Evolutionary conservation across 2,888 invertebrate species (phyloP), one percentile per base, ranked within the genome.

Genomic region (Oligia fasciuncula): DNA sequence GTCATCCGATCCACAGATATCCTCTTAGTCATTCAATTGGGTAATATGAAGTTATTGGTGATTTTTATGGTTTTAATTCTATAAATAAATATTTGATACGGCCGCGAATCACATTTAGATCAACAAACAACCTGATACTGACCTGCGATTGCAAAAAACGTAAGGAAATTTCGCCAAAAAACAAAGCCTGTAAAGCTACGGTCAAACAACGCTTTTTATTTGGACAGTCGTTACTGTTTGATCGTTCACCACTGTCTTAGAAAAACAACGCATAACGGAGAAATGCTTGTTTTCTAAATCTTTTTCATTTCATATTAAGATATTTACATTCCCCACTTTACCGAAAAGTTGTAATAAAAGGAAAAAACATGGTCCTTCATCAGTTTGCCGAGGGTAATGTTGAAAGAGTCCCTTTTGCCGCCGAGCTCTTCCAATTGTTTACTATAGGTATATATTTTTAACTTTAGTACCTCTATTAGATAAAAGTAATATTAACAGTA

Each of bases 331-430:
- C 6, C 2, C 11, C 14, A 69, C 19, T 35, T 73, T 29, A 35
- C 54, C 2, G 9, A 54, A 69, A 84, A 66, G 35, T 49, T 29
- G 35, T 62, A 49, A 62, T 69, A 69, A 66, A 72, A 29, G 46
- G 17, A 51, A 69, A 65, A 60, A 72, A 35, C 11, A 49, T 54
- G 62, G 63, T 72, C 69, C 62, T 54, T 60, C 57, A 60, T 69
- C 63, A 66, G 69, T 80, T 66, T 19, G 14, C 17, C n/a, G 60
- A 57, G 40, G 69, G 72, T 75, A 49, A 62, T 70, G 65, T 84
- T 79, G 72, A 75, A 75, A 72, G 54, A 72, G 84, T 43, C 75
- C 73, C 60, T 73, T 84, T 83, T 57, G 40, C 51, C 19, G 46
- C 19, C 49, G 49, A 72, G 51, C 65, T 17, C 71, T 17, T 17